Conservation (phyloP, 2,797 vertebrate genomes). For the Coluber constrictor region DNA sequence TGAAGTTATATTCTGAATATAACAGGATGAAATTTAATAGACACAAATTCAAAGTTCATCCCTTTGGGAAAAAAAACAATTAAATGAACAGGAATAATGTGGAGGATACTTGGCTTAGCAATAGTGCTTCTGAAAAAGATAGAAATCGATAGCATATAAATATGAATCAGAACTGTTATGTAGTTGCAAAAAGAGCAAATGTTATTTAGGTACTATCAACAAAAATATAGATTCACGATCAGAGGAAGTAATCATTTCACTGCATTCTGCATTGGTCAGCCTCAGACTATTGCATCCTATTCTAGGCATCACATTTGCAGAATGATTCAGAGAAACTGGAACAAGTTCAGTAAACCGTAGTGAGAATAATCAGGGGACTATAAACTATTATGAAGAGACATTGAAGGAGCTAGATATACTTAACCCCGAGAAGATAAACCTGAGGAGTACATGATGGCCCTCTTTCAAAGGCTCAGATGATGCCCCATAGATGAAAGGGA, state of each 20-base stretch:
- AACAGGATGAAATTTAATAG: not conserved
- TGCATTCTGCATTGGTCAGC: not conserved
- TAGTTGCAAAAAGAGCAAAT: not conserved
- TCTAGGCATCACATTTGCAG: not conserved
- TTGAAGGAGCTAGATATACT: not conserved
- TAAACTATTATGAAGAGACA: not conserved
- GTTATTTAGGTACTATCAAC: not conserved
- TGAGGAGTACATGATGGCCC: not conserved
- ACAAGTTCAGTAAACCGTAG: not conserved
- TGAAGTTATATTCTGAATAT: not conserved
- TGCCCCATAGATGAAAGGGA: not conserved
- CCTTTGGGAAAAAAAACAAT: not conserved
- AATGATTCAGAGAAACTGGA: not conserved
- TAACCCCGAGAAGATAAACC: not conserved
- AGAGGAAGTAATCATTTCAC: not conserved
- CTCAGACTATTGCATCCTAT: not conserved
- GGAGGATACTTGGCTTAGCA: not conserved
- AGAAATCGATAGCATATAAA: not conserved
- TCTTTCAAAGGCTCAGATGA: not conserved
- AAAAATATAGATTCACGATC: not conserved
- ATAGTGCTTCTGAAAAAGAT: not conserved
- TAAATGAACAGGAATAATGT: not conserved
- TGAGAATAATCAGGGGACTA: not conserved
- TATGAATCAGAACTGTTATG: not conserved
- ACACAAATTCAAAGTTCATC: not conserved